A percentile compares a stretch with the other conserved stretches of the same genome.
Conservation (phyloP, 2,888 invertebrate species). For the Troglohyphantes excavatus region DNA sequence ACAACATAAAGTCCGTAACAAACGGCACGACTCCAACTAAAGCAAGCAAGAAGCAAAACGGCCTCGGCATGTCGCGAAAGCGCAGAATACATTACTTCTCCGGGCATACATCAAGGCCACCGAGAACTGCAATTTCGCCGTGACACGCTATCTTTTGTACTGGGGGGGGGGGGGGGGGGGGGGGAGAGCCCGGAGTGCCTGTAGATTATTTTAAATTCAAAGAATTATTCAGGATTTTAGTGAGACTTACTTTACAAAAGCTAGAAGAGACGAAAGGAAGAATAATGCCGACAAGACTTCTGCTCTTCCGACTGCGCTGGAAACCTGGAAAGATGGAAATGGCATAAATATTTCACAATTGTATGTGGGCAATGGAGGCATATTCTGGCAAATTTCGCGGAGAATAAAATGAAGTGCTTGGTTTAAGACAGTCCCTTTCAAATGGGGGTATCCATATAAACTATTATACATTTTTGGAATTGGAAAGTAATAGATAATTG, state of each 20-base stretch:
- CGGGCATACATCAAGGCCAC: slow-evolving; percentile 46
- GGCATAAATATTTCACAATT: slow-evolving; percentile 31
- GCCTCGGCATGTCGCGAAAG: slow-evolving; percentile 37
- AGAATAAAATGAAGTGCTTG: background rate
- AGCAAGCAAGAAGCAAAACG: background rate
- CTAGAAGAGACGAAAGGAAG: slow-evolving; percentile 90
- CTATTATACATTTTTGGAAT: no score
- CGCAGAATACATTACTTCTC: slow-evolving; percentile 3
- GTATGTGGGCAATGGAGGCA: background rate
- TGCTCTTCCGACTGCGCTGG: slow-evolving; percentile 93
- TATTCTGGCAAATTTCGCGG: background rate
- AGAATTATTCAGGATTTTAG: slow-evolving; percentile 69
- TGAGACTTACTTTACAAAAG: slow-evolving; percentile 89
- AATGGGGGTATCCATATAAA: no score
- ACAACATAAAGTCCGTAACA: background rate
- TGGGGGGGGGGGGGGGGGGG: no score
- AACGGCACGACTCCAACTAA: background rate
- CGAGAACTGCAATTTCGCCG: slow-evolving; percentile 39
- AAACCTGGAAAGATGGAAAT: slow-evolving; percentile 86
- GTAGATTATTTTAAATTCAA: slow-evolving; percentile 56
- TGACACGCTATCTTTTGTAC: slow-evolving; percentile 36
- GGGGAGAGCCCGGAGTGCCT: background rate
- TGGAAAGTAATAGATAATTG: no score
- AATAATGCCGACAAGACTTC: slow-evolving; percentile 92
- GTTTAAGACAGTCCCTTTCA: no score